These are phyloP conservation scores for Hololepta plana DNA, from an alignment of 2,888 invertebrate genomes.

Conservation along the genomic window DNA sequence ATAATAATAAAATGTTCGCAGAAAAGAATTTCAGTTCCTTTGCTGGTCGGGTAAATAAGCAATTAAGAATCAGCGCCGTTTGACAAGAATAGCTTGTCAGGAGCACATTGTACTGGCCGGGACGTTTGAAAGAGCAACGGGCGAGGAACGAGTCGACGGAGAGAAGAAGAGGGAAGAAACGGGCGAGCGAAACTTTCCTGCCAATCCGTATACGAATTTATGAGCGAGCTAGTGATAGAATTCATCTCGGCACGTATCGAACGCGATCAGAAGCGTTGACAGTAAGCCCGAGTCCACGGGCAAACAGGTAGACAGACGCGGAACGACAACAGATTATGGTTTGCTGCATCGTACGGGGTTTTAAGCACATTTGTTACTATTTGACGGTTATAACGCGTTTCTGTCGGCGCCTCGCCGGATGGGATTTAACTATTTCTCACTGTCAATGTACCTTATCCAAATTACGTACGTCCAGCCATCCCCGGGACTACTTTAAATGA, in stretches of 20 bases:
- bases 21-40: slow-evolving; percentile 15
- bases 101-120: slow-evolving; percentile 17
- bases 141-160: slow-evolving; percentile 12
- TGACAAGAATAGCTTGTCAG: slow-evolving; percentile 21
- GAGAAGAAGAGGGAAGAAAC: no score
- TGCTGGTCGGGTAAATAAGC: slow-evolving; percentile 20
- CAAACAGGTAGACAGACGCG: no score
- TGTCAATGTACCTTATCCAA: slow-evolving; percentile 24
- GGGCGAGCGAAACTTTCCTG: no score
- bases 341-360: no score
- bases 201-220: slow-evolving; percentile 15
- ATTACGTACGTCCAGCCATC: slow-evolving; percentile 17
- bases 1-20: slow-evolving; percentile 15
- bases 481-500: slow-evolving; percentile 15
- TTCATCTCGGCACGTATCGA: no score
- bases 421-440: slow-evolving; percentile 24
- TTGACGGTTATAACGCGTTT: slow-evolving; percentile 13
- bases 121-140: slow-evolving; percentile 17
- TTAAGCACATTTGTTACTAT: slow-evolving; percentile 8
- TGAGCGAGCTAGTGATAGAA: no score
- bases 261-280: no score
- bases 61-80: slow-evolving; percentile 21
- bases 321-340: no score
- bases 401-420: slow-evolving; percentile 22
- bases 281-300: no score